Conservation (phyloP, 2,797 vertebrate species). For the Arnoldichthys spilopterus region DNA sequence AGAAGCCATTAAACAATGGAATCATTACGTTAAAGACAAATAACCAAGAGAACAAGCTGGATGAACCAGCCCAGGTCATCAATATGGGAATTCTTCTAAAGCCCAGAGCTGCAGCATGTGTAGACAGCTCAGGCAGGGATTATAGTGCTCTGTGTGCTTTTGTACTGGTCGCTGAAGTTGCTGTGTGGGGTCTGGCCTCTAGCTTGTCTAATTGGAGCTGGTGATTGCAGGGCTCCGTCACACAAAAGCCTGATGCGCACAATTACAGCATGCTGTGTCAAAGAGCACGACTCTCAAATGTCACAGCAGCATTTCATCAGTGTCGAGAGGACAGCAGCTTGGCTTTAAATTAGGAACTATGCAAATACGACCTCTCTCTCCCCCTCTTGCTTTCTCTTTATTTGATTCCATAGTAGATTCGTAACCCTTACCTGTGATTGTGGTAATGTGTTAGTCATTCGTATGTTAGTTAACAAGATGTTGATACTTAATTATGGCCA, state of each 20-base stretch:
- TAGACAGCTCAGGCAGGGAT: neutral
- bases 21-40: neutral
- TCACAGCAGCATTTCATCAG: conserved; percentile 45
- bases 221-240: conserved; percentile 52
- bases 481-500: no score
- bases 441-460: no score
- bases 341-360: conserved; percentile 14
- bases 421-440: no score
- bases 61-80: neutral
- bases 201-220: conserved; percentile 53
- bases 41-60: neutral
- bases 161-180: conserved; percentile 27
- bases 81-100: neutral
- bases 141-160: conserved; percentile 19
- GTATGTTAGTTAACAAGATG: no score
- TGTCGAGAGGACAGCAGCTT: conserved; percentile 14
- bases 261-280: conserved; percentile 56
- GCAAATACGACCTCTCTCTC: neutral
- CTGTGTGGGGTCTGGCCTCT: conserved; percentile 35
- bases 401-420: no score
- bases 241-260: conserved; percentile 48
- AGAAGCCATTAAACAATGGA: conserved; percentile 12
- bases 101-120: neutral
- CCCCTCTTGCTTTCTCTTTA: neutral
- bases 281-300: conserved; percentile 37